Base-by-base conservation (phyloP, 2,797 vertebrate species). In the Leucoraja ocellata region DNA sequence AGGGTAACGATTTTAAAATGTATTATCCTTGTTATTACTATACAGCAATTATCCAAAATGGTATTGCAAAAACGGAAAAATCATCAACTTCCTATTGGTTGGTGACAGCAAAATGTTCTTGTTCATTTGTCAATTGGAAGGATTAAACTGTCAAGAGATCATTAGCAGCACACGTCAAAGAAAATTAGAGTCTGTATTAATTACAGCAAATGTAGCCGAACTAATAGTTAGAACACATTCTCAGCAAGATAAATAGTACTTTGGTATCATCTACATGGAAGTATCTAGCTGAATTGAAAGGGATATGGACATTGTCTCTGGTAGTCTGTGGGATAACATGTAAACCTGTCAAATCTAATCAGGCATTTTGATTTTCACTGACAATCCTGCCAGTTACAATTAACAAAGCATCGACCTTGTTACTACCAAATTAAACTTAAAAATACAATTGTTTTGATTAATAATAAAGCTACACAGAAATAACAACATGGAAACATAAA, bases 321-420 rank as follows among this genome's bases (percentile, higher is more conserved):
- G 16, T 8, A 9, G 86, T 71, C 63, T 68, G n/a, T 68, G 84
- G 21, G 74, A 77, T 68, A 63, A 90, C 68, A 90, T 21, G n/a
- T 36, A 91, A 91, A 91, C 39, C 65, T 91, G 86, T 91, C 86
- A 91, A 21, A 91, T 71, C 63, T 91, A 71, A 71, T 91, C 63
- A 91, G 6, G 61, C 36, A n/a, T 65, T 91, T 28, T 28, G 84
- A 63, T 58, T 61, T 86, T 28, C 83, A 86, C 5, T 86, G 83
- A 68, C 84, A 90, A 90, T 90, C 84, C 63, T 90, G 84, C n/a
- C 28, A 86, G 83, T 63, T 86, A 86, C 83, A 61, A 91, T 91
- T 73, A 91, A 91, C 32, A 71, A n/a, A 91, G 63, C 18, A 36
- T 21, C 14, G 32, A 68, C 86, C 65, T 91, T 91, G 18, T 91